Evolutionary conservation across 2,797 vertebrate species (phyloP).

Genomic region (Holocentrus rufus): DNA sequence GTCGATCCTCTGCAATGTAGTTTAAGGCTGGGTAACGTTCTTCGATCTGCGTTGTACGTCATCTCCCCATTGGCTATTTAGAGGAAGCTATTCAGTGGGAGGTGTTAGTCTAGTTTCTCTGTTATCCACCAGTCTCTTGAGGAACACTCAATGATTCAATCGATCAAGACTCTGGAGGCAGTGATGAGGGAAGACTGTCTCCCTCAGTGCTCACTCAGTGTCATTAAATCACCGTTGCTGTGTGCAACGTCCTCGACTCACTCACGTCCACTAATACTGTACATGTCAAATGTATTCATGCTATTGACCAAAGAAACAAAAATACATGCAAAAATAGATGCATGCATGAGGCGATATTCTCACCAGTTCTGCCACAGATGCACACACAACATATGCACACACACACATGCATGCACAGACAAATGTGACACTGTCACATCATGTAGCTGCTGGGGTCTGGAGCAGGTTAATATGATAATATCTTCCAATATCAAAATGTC

Average conservation of each 20-base stretch:
- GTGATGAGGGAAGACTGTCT: neutral
- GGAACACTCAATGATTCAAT: neutral
- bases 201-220: neutral
- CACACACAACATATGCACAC: constrained; percentile 19
- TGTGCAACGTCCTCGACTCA: constrained; percentile 5
- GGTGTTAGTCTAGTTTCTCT: constrained; percentile 3
- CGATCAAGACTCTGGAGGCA: neutral
- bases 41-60: neutral
- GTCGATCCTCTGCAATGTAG: neutral
- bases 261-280: neutral
- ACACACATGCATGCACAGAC: neutral
- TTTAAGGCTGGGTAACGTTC: neutral
- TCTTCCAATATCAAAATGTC: too few species aligned
- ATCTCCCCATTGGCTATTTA: constrained; percentile 10
- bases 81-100: constrained; percentile 10
- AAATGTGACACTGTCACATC: too few species aligned
- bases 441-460: too few species aligned
- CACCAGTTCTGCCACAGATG: constrained; percentile 11
- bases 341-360: neutral
- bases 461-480: neutral
- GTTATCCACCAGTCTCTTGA: neutral
- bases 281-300: neutral
- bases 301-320: neutral
- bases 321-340: neutral
- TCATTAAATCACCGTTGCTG: constrained; percentile 16